Evolutionary conservation across 2,888 invertebrate genomes (phyloP).

Genomic region (Cryptops parisi): DNA sequence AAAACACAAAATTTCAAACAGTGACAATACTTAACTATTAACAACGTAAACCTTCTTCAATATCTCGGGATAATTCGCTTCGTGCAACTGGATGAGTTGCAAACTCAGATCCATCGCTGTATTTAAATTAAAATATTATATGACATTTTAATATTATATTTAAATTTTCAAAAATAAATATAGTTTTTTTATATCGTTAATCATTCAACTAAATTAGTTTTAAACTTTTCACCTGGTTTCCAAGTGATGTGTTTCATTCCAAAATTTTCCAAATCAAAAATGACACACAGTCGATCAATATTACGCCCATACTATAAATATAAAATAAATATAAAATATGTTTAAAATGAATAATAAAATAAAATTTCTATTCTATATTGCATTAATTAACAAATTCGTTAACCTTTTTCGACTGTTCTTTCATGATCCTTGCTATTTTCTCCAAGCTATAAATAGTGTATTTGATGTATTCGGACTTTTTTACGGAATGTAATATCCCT

Average conservation of each 20-base stretch:
- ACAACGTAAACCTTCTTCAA: conserved; percentile 71
- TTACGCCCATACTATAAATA: conserved; percentile 18
- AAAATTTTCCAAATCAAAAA: conserved; percentile 35
- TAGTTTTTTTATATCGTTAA: not conserved
- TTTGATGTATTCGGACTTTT: conserved; percentile 55
- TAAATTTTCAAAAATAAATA: not conserved
- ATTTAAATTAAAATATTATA: conserved; percentile 15
- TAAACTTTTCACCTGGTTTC: conserved; percentile 50
- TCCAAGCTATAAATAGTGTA: conserved; percentile 42
- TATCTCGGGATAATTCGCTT: conserved; percentile 85
- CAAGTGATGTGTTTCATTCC: conserved; percentile 43
- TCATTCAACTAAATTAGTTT: no score
- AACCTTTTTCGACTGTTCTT: conserved; percentile 27
- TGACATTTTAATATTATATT: not conserved
- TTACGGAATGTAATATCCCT: conserved; percentile 59
- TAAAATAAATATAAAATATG: not conserved
- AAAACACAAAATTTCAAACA: not conserved
- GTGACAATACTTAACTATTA: conserved; percentile 49
- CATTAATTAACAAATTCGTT: conserved; percentile 5
- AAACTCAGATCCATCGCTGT: conserved; percentile 65
- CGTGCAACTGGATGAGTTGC: conserved; percentile 66
- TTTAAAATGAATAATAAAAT: not conserved
- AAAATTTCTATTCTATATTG: not conserved
- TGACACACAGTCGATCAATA: conserved; percentile 30
- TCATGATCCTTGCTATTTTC: conserved; percentile 26